A percentile compares a stretch with the other conserved stretches of the same genome.
These are phyloP conservation scores for Ailurus styani DNA, from an alignment of 2,113 vertebrate species.

Conservation along the genomic window DNA sequence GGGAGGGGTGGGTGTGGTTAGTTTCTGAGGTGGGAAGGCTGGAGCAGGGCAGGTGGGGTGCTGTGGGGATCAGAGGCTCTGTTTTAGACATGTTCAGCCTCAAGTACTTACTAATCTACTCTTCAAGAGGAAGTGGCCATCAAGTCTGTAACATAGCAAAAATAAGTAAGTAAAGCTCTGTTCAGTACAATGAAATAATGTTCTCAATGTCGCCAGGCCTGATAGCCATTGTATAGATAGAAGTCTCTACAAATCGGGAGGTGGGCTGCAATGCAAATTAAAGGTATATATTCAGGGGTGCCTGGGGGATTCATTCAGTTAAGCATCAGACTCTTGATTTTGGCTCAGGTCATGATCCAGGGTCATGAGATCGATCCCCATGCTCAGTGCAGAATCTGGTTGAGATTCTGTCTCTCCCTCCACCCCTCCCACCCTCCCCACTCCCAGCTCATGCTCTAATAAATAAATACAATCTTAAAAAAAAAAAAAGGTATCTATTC, in stretches of 20 bases:
- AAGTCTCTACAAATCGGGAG: background rate
- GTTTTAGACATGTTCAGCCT: background rate
- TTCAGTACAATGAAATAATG: background rate
- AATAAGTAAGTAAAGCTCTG: background rate
- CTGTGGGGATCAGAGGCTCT: background rate
- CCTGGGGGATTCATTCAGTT: background rate
- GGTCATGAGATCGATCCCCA: background rate
- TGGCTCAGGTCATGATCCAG: background rate
- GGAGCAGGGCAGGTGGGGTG: accelerated
- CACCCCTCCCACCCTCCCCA: background rate
- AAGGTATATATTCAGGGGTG: background rate
- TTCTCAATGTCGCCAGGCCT: background rate
- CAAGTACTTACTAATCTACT: background rate
- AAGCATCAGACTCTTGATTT: background rate
- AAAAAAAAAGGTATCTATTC: background rate
- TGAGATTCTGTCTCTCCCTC: background rate
- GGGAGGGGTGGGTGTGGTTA: background rate
- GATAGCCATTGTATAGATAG: background rate
- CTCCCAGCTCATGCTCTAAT: background rate
- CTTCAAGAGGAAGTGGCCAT: background rate
- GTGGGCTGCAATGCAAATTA: background rate
- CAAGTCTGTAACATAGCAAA: background rate
- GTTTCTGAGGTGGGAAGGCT: background rate
- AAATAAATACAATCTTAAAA: background rate
- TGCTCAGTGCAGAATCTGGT: background rate